These are phyloP conservation scores for Scomber colias DNA, from an alignment of 2,113 vertebrate species.

Conservation along the genomic window DNA sequence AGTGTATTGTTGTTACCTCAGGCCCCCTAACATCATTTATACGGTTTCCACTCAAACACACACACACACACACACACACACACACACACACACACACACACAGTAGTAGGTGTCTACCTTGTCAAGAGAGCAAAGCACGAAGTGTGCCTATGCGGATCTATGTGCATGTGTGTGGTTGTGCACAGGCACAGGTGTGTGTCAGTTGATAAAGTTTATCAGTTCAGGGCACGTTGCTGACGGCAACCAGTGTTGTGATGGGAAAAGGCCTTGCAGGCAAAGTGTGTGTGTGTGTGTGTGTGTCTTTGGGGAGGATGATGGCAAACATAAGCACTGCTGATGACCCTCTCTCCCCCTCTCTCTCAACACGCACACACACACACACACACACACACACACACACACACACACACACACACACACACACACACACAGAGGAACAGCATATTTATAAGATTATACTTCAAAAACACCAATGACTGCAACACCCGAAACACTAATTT, in stretches of 20 bases:
- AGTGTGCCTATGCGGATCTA: constrained; percentile 33
- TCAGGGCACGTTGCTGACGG: constrained; percentile 69
- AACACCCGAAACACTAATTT: constrained; percentile 23
- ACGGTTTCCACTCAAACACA: constrained; percentile 36
- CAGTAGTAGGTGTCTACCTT: constrained; percentile 45
- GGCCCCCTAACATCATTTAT: constrained; percentile 60
- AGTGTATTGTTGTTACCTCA: constrained; percentile 66
- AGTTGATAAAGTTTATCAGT: constrained; percentile 80
- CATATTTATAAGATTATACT: constrained; percentile 62
- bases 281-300: constrained; percentile 33
- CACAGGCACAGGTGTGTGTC: constrained; percentile 70
- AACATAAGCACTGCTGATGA: constrained; percentile 47
- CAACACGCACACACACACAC: constrained; percentile 11
- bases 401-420: not conserved
- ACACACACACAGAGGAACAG: constrained; percentile 31
- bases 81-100: not conserved
- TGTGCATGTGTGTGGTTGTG: constrained; percentile 37
- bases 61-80: not conserved
- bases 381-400: not conserved
- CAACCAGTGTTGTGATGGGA: constrained; percentile 57
- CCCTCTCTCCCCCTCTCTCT: constrained; percentile 37
- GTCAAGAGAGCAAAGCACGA: constrained; percentile 50
- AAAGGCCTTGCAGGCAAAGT: constrained; percentile 69
- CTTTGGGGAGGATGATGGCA: constrained; percentile 29
- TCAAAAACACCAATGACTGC: constrained; percentile 42